Percentiles rank a stretch among this genome's conserved stretches.
These are phyloP conservation scores for Chelidonichthys spinosus DNA, from an alignment of 2,797 vertebrate genomes.

Conservation along the genomic window DNA sequence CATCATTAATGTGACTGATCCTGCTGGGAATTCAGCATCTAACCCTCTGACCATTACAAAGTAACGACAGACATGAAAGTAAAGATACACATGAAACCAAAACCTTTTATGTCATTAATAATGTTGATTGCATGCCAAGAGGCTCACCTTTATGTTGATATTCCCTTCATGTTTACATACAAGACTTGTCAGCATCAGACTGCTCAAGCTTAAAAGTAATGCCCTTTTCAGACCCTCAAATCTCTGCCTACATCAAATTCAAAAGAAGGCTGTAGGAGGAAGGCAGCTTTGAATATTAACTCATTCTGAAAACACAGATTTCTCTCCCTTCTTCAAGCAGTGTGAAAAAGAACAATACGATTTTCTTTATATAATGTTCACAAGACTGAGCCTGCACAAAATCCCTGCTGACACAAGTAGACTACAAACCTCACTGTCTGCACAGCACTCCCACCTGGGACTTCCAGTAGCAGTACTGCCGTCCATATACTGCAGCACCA, in stretches of 20 bases:
- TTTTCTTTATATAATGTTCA: slow-evolving; percentile 52
- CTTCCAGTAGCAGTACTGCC: slow-evolving; percentile 11
- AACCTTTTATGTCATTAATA: slow-evolving; percentile 3
- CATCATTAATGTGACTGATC: slow-evolving; percentile 10
- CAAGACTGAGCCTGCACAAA: slow-evolving; percentile 36
- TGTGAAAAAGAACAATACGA: slow-evolving; percentile 54
- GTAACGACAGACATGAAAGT: neutral
- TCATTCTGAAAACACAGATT: slow-evolving; percentile 35
- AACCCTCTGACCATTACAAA: neutral
- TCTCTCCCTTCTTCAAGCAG: slow-evolving; percentile 8
- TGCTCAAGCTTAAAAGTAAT: slow-evolving; percentile 35
- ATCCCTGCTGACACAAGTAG: slow-evolving; percentile 50
- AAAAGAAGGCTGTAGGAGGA: slow-evolving; percentile 38
- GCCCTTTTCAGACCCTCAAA: slow-evolving; percentile 31
- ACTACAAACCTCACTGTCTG: slow-evolving; percentile 41
- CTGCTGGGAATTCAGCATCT: neutral
- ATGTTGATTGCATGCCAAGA: slow-evolving; percentile 13
- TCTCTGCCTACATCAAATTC: slow-evolving; percentile 42
- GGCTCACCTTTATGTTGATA: slow-evolving; percentile 5
- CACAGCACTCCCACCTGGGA: slow-evolving; percentile 42
- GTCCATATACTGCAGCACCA: slow-evolving; percentile 27
- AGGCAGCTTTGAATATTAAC: slow-evolving; percentile 55
- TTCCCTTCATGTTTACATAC: slow-evolving; percentile 30
- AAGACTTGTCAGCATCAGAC: slow-evolving; percentile 9
- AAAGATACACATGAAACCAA: slow-evolving; percentile 6